Evolutionary conservation across 2,113 vertebrate genomes (phyloP), one percentile per base, ranked within the genome.

Genomic region (Triplophysa tibetana): DNA sequence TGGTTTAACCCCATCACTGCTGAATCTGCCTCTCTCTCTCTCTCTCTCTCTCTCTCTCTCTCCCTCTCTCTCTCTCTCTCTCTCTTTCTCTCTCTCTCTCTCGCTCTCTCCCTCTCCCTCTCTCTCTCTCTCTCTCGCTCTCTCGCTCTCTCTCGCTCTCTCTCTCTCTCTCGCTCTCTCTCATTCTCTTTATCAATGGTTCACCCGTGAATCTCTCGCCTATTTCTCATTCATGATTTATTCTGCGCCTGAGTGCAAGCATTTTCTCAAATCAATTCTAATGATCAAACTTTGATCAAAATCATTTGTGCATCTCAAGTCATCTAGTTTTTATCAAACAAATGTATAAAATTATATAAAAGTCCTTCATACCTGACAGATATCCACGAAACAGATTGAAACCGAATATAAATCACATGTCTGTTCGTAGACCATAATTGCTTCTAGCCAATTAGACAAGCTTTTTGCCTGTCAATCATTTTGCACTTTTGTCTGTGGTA

Each of bases 191-290:
- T 62, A 61, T 14, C 56, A 11, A 33, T 75, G 43, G 9, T 63
- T 48, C 26, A 54, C 12, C 66, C 41, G 33, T 82, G 78, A 38
- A 69, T 77, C 81, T 77, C 81, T 43, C 66, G n/a, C 1, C 56
- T 72, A 26, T 3, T 56, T 72, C 21, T 38, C 11, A n/a, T n/a
- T 58, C n/a, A n/a, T 21, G n/a, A 10, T 8, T n/a, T 58, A 58
- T 58, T 58, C 19, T 7, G 19, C 9, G 17, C 7, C 17, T 7
- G 67, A 19, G 17, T 19, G 5, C 6, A 1, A 61, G n/a, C 43
- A 38, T 61, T 11, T 74, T 61, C 33, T 21, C 70, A 41, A 58
- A 70, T 70, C 69, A 56, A 70, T 70, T 41, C 33, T 60, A 38
- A 38, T 38, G 33, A 38, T 38, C 23, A 43, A 60, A 43, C 24